Evolutionary conservation across 2,888 invertebrate species (phyloP), one percentile per base, ranked within the genome.

Genomic region (Drosophila pseudotakahashii): DNA sequence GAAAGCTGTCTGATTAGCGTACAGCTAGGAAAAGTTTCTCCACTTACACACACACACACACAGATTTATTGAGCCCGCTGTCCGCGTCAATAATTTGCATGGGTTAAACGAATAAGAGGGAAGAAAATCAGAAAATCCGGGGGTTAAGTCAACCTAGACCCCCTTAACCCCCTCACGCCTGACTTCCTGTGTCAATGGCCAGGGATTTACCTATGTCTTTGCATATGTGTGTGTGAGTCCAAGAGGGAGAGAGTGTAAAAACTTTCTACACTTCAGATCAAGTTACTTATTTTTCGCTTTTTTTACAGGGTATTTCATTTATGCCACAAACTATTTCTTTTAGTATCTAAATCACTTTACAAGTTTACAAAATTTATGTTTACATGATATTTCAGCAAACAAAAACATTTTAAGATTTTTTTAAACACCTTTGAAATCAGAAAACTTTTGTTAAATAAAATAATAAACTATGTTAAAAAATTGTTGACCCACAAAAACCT

Each of bases 1-100:
- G 82, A 83, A 83, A 86, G 87, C 87, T 83, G 82, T 83, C 82
- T 83, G 82, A 83, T 83, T 83, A 83, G 82, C 82, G 84, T 78
- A 68, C 77, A 69, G 81, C 81, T 75, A 76, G 75, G 53, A 70
- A 86, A 82, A 83, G 77, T 83, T 86, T 71, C 73, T 44, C 51
- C 44, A 72, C 70, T 54, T 42, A 64, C 55, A 59, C 57, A 23
- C 23, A 44, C 44, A 71, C 23, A 37, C 60, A 47, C 48, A 68
- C 44, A 73, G 87, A 86, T 86, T 82, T 82, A 86, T 86, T 81
- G 81, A 76, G 70, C 72, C 77, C 77, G 67, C 67, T 81, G 81
- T 77, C 77, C 87, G 80, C 87, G 84, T 82, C 82, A 82, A 82
- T 82, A 82, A 83, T 82, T 82, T 82, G 82, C 84, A 86, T 81